phyloP scores from a whole-genome alignment of 2,113 vertebrate genomes.

The Bothrops jararaca region DNA sequence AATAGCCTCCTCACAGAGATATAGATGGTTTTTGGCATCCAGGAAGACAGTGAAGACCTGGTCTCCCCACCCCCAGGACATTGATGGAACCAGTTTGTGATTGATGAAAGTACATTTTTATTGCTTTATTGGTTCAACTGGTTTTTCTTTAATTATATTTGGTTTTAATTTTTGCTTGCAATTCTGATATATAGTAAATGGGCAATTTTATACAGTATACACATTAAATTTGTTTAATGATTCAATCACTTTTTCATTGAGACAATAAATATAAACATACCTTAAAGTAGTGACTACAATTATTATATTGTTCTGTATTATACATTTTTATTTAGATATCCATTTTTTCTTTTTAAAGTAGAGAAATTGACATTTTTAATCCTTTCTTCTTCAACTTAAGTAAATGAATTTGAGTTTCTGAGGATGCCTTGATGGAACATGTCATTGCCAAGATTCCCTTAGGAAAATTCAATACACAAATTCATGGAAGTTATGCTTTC shows the following conservation, averaged over 20 bases:
- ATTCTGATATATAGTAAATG: background rate
- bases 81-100: background rate
- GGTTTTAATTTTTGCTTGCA: background rate
- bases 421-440: background rate
- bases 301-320: background rate
- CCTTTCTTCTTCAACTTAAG: background rate
- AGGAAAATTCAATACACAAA: too few species aligned
- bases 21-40: background rate
- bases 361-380: background rate
- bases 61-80: background rate
- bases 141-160: background rate
- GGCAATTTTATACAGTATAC: background rate
- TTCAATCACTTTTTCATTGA: background rate
- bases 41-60: background rate
- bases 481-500: too few species aligned
- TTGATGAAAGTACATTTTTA: background rate
- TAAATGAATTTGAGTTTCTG: background rate
- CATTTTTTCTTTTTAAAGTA: background rate
- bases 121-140: background rate
- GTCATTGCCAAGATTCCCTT: too few species aligned
- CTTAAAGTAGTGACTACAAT: background rate
- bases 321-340: background rate
- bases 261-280: background rate
- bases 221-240: background rate
- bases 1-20: background rate